Evolutionary conservation across 1,140 invertebrate species (phyloP).

Genomic region (Gonatopus flavifemur): DNA sequence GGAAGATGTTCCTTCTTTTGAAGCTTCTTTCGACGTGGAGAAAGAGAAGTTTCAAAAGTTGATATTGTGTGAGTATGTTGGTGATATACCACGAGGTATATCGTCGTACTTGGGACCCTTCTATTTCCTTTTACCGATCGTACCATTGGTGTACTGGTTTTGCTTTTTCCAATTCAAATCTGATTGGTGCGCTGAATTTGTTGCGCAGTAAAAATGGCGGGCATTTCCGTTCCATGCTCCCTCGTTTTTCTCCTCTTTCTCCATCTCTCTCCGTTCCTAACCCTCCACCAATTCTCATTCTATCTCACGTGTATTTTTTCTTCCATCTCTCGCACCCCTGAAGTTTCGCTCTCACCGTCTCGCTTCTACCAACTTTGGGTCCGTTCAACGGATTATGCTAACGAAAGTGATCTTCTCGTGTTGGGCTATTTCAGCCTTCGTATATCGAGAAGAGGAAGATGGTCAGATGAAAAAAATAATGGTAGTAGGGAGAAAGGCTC

Average conservation of each 20-base stretch:
- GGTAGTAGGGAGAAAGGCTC: constrained; percentile 21
- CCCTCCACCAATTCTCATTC: no score
- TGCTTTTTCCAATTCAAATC: constrained; percentile 47
- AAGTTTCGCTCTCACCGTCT: neutral
- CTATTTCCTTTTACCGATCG: constrained; percentile 20
- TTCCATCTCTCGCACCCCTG: neutral
- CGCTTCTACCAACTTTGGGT: constrained; percentile 10
- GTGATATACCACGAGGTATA: constrained; percentile 22
- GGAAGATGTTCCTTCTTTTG: no score
- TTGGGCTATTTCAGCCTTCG: no score
- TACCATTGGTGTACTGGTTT: no score
- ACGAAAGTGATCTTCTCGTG: constrained; percentile 37
- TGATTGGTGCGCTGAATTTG: constrained; percentile 48
- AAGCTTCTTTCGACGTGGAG: neutral
- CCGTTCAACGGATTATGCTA: constrained; percentile 47
- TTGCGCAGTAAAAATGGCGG: constrained; percentile 52
- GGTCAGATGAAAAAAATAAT: constrained; percentile 8
- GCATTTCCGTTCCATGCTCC: constrained; percentile 1
- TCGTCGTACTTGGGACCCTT: constrained; percentile 11
- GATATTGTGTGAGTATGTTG: neutral
- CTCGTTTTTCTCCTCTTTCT: constrained; percentile 1
- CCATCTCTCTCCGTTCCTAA: constrained; percentile 1
- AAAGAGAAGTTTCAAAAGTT: neutral
- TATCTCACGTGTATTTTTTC: neutral
- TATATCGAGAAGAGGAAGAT: neutral